Evolutionary conservation across 2,797 vertebrate species (phyloP), one percentile per base, ranked within the genome.

Genomic region (Dermochelys coriacea): DNA sequence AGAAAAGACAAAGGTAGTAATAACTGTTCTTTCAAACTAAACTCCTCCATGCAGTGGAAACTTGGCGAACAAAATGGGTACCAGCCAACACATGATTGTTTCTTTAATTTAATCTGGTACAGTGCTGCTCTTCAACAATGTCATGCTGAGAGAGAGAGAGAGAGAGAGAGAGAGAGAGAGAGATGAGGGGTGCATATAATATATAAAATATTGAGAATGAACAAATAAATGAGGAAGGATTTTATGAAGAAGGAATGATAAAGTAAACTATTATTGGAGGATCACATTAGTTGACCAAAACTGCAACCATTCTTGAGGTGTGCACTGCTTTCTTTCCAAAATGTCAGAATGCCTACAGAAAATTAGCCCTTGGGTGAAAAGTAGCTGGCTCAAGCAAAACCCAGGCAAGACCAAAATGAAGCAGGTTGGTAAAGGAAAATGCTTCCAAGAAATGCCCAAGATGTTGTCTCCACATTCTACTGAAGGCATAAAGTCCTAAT

Each of bases 141-240:
- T 27, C 71, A 89, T 90, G 82, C 90, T 83, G 94, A 50, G 16
- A 95, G 89, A 90, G 84, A 82, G 95, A 89, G 85, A 83, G 95
- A 95, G 37, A 25, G 95, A 89, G 85, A 83, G 94, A 50, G 16
- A 95, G 89, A 90, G 84, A 82, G 95, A 89, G 85, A 83, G 95
- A 95, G 37, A 25, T 95, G 88, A 81, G 68, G 78, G 86, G 86
- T 82, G 59, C 96, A 95, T 95, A 93, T 93, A 91, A 15, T 34
- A 16, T 61, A 34, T 16, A 61, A 34, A 61, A 91, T 89, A n/a
- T 78, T 18, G 16, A 86, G 86, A 82, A 83, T 88, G 91, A 93
- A 91, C 85, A 94, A 94, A 93, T 96, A 92, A 97, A 96, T 95
- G 95, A 95, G 89, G 88, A 93, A 96, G 95, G 87, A 81, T 93